Evolutionary conservation across 1,140 invertebrate genomes (phyloP), one percentile per base, ranked within the genome.

Genomic region (Heliconius hermathena): DNA sequence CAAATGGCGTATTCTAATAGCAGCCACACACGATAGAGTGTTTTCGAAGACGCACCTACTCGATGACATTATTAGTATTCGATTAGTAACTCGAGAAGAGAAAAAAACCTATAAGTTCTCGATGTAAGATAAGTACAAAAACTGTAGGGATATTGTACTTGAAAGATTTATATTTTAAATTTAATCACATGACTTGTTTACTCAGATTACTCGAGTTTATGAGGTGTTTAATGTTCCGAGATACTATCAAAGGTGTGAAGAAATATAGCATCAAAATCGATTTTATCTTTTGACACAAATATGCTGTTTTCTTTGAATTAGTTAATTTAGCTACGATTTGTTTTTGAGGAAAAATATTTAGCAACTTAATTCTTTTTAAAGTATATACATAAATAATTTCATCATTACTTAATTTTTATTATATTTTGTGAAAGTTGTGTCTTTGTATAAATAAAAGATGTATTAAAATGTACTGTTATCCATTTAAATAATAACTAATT

Each of bases 21-120:
- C 80, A 83, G 83, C 90, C 89, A 91, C 89, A 93, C 90, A 91
- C 89, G 90, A 90, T 80, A 91, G 81, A 87, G 84, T 81, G 82
- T 85, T 87, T 82, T 85, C 86, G 87, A 79, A 80, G 73, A 82
- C 86, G 90, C 79, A 84, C 80, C 60, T 85, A 90, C 85, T 71
- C 80, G 76, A 83, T 85, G 78, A 83, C 76, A 80, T 86, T 85
- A 90, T 92, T 89, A 76, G 84, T 74, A 83, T 88, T 82, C 86
- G 84, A 90, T 91, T 90, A 88, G 89, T 90, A 89, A 91, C 83
- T 81, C 79, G 87, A 90, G 87, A 89, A 87, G 79, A 78, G 88
- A 79, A 66, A 87, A n/a, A 46, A 72, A 41, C 76, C 76, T 80
- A 76, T 77, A 83, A 74, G 20, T 8, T 26, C 38, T 49, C 74